Base-by-base conservation (phyloP, 1,140 invertebrate genomes). In the Anastrepha ludens region DNA sequence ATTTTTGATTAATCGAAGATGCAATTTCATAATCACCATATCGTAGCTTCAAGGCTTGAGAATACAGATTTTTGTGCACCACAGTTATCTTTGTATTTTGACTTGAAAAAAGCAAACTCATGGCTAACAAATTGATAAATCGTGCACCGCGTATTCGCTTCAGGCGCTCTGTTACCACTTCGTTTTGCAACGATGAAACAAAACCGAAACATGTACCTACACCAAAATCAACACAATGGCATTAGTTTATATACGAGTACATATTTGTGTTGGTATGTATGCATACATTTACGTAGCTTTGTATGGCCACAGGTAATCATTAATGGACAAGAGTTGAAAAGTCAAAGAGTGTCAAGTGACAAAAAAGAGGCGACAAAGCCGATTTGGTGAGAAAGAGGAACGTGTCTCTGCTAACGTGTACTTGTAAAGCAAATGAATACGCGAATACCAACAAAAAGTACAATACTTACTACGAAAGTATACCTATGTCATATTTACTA, bases 341-440 rank as follows among this genome's bases (percentile, higher is more conserved):
- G 74, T 81, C 74, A 81, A 81, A 81, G 74, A 81, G 74, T 81
- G 74, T 81, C 74, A 81, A 81, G 74, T 81, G 74, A 81, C 74
- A 81, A 55, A 58, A 50, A 70, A 9, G 74, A 7, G 74, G 74
- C 47, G 74, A 81, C 74, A 81, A 81, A 81, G 47, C n/a, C 74
- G 74, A 55, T 81, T 55, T 81, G 74, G 47, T 81, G 74, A 81
- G 74, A 81, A 81, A 81, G 74, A 81, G 74, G n/a, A 81, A 55
- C 74, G 74, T 81, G 74, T 55, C 74, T 81, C 47, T 20, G n/a
- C 47, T 81, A 9, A 81, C 74, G n/a, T 81, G 47, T 81, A 20
- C 7, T 44, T 9, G 47, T 81, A 81, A 13, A 81, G 55, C 74
- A 55, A 81, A 62, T 13, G 9, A 70, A 70, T 8, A 39, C 4